phyloP scores from a whole-genome alignment of 2,797 vertebrate species.

The Sebastes hopkinsi region DNA sequence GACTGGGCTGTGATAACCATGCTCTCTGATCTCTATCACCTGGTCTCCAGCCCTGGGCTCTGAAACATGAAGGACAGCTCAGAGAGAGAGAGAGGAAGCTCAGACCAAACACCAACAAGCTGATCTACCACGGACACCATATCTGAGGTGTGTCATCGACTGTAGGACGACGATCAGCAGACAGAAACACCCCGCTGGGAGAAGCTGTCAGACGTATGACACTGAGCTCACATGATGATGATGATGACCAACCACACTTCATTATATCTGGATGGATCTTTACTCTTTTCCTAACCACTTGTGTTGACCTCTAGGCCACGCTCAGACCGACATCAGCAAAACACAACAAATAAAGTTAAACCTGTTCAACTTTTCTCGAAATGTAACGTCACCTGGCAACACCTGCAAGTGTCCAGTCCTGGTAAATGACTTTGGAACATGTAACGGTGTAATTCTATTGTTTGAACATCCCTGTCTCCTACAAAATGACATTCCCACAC shows the following conservation, averaged over 20 bases:
- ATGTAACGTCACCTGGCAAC: background rate
- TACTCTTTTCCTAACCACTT: background rate
- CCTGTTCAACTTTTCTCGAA: background rate
- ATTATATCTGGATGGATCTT: background rate
- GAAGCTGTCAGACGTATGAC: background rate
- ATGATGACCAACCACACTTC: background rate
- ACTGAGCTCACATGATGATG: background rate
- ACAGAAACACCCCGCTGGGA: background rate
- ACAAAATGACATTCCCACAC: background rate
- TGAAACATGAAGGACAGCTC: conserved; percentile 45
- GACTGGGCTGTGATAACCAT: conserved; percentile 50
- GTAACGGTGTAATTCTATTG: background rate
- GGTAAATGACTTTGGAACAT: background rate
- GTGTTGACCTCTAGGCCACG: background rate
- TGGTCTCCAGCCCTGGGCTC: conserved; percentile 20
- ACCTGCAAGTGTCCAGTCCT: background rate
- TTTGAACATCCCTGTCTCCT: background rate
- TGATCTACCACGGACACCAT: background rate
- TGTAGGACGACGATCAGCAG: background rate
- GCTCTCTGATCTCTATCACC: conserved; percentile 37
- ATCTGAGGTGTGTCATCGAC: background rate
- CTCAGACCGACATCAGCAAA: background rate
- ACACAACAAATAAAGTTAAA: background rate
- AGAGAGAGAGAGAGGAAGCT: background rate
- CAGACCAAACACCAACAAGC: background rate